Evolutionary conservation across 2,888 invertebrate species (phyloP).

Genomic region (Tachina fera): DNA sequence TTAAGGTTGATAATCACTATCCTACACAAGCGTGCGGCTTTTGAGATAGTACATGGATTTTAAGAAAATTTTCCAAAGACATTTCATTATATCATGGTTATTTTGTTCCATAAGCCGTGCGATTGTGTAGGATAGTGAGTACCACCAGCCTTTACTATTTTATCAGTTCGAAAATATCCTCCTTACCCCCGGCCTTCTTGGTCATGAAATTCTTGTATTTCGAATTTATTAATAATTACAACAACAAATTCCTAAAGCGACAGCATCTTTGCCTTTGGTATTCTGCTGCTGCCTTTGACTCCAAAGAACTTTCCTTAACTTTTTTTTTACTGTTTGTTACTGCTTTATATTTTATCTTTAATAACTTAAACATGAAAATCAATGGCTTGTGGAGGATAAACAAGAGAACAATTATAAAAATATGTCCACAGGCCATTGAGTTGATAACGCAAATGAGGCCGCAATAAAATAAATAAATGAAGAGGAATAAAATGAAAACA

Average conservation of each 20-base stretch:
- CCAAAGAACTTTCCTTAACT: conserved; percentile 8
- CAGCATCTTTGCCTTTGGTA: background rate
- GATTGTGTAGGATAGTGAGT: too few species aligned
- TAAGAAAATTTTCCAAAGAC: too few species aligned
- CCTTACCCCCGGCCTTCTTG: background rate
- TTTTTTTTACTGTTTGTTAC: conserved; percentile 20
- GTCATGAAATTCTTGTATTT: too few species aligned
- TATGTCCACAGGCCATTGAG: conserved; percentile 80
- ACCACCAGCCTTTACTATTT: too few species aligned
- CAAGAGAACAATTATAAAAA: conserved; percentile 79
- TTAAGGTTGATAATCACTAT: too few species aligned
- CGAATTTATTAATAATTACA: background rate
- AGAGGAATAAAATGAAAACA: conserved; percentile 62
- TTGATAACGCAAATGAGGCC: conserved; percentile 82
- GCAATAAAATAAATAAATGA: conserved; percentile 82
- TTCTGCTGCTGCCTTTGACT: background rate
- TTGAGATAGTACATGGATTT: too few species aligned
- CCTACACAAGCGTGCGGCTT: too few species aligned
- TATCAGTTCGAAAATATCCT: too few species aligned
- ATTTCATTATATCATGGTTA: too few species aligned
- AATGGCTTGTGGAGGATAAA: conserved; percentile 74
- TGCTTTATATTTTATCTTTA: conserved; percentile 12
- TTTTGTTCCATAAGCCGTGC: too few species aligned
- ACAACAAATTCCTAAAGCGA: conserved; percentile 5
- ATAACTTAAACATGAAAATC: conserved; percentile 77